Evolutionary conservation across 2,797 vertebrate species (phyloP).

Genomic region (Mormyrus hasselquistii): DNA sequence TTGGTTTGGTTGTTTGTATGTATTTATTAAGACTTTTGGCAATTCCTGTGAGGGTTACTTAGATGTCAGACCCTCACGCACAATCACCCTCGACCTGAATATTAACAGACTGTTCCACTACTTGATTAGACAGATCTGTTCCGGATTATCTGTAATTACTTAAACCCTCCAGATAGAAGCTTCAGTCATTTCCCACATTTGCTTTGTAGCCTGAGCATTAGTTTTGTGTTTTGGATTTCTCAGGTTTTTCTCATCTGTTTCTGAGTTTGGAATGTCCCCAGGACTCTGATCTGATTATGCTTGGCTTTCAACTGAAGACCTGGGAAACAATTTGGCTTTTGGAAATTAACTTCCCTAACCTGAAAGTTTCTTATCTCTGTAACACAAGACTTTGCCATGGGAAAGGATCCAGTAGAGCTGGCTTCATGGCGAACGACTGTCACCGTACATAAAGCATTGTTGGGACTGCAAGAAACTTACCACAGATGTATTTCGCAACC

Average conservation of each 20-base stretch:
- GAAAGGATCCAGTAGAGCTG: not conserved
- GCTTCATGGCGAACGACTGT: not conserved
- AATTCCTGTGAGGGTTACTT: not conserved
- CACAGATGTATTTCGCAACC: not conserved
- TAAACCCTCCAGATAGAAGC: not conserved
- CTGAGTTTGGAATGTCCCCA: not conserved
- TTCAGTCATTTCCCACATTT: not conserved
- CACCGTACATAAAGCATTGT: not conserved
- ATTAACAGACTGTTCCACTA: not conserved
- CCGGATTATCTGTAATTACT: not conserved
- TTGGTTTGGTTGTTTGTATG: not conserved
- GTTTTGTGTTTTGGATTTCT: not conserved
- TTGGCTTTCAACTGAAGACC: not conserved
- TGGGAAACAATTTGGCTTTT: not conserved
- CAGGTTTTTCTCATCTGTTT: not conserved
- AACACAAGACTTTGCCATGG: not conserved
- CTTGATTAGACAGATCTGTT: not conserved
- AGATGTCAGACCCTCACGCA: not conserved
- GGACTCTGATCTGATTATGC: not conserved
- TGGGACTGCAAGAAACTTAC: not conserved
- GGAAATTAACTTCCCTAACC: not conserved
- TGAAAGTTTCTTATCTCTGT: not conserved
- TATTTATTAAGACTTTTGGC: not conserved
- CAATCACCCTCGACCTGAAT: not conserved
- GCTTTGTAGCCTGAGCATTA: not conserved